Evolutionary conservation across 2,888 invertebrate species (phyloP).

Genomic region (Cyaniris semiargus): DNA sequence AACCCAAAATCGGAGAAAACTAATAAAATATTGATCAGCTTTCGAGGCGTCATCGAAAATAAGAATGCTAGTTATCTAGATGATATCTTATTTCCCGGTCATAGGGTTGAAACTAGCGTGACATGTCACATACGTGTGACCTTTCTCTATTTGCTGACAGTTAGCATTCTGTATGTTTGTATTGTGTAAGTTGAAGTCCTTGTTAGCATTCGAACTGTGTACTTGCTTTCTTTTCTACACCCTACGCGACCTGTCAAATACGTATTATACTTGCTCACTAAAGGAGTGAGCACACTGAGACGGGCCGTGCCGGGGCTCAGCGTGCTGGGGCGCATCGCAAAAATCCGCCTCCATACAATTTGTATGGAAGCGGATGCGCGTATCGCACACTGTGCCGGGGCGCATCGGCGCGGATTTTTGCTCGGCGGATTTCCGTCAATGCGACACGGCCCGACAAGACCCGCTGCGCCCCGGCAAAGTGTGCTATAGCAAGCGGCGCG

Average conservation of each 20-base stretch:
- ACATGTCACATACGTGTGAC: background rate
- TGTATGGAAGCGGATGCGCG: too few species aligned
- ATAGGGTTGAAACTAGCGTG: background rate
- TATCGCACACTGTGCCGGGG: too few species aligned
- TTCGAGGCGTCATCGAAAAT: background rate
- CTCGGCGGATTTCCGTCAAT: too few species aligned
- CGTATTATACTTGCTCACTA: background rate
- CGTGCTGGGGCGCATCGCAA: too few species aligned
- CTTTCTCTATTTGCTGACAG: background rate
- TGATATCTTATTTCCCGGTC: background rate
- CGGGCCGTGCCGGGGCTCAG: too few species aligned
- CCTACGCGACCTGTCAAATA: background rate
- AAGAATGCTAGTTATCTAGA: background rate
- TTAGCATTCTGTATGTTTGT: background rate
- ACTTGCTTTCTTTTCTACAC: background rate
- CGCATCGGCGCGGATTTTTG: too few species aligned
- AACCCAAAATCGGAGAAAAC: background rate
- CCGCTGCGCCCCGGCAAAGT: too few species aligned
- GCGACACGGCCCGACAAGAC: too few species aligned
- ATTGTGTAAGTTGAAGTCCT: background rate
- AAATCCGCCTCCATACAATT: too few species aligned
- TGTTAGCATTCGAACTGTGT: background rate
- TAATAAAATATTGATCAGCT: background rate
- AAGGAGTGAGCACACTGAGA: too few species aligned
- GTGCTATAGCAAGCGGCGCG: too few species aligned